Evolutionary conservation across 2,113 vertebrate species (phyloP), one percentile per base, ranked within the genome.

Genomic region (Caretta caretta): DNA sequence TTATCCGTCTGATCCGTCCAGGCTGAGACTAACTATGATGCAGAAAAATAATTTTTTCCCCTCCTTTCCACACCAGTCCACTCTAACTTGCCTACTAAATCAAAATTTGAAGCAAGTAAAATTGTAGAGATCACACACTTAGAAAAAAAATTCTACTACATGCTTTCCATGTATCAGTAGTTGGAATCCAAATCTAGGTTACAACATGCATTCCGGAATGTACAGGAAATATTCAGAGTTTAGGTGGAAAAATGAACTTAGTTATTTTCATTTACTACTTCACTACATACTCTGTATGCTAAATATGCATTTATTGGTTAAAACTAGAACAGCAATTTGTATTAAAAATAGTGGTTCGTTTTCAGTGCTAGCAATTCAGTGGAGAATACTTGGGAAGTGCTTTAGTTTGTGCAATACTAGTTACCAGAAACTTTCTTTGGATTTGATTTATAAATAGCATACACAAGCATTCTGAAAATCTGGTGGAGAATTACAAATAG

Each of bases 401-500:
- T 90, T 88, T 13, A 80, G 6, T 80, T 92, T 81, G 50, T 5
- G 2, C 86, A 81, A 25, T 27, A 69, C 51, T 25, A 91, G n/a
- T 54, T 78, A 53, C 14, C 78, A 89, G 93, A 88, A 65, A 29
- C 80, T 86, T 87, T 79, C 16, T 83, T 17, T 75, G 65, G 92
- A 91, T 85, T 76, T 48, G 8, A 50, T 35, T 29, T 3, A 35
- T 69, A 72, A 38, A 11, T 38, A 49, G 87, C 35, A 54, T 80
- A 76, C 75, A 91, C 46, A 83, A 92, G 25, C 25, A 82, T 86
- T 49, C 53, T 0, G 0, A 76, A 78, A 93, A 50, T 1, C n/a
- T 57, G 72, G n/a, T 90, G 53, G 84, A 86, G 96, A 88, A 84
- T 87, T 95, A 76, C 90, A 56, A 76, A 86, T 97, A 96, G 95